Evolutionary conservation across 1,140 invertebrate genomes (phyloP).

Genomic region (Zaprionus nigranus): DNA sequence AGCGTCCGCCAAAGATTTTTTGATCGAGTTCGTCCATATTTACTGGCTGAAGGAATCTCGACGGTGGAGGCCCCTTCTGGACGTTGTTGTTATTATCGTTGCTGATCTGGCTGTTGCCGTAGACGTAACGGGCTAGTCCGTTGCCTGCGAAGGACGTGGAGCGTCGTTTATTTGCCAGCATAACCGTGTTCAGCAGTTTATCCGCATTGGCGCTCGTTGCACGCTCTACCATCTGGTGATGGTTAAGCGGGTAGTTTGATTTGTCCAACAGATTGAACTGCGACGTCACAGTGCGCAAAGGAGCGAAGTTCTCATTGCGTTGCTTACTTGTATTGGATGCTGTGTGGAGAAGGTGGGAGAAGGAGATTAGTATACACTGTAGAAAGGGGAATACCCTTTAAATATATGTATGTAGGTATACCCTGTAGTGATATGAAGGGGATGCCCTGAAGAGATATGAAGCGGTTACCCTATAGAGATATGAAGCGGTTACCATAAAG

Average conservation of each 20-base stretch:
- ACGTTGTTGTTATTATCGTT: neutral
- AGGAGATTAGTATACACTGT: neutral
- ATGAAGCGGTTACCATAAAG: too few relatives aligned
- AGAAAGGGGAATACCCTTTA: too few relatives aligned
- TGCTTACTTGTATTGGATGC: conserved; percentile 9
- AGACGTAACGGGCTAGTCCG: conserved; percentile 18
- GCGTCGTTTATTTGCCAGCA: conserved; percentile 54
- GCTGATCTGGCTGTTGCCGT: conserved; percentile 16
- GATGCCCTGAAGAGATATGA: too few relatives aligned
- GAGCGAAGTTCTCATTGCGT: conserved; percentile 37
- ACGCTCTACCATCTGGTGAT: conserved; percentile 50
- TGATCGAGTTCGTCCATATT: neutral
- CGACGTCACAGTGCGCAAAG: conserved; percentile 30
- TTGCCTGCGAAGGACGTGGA: conserved; percentile 49
- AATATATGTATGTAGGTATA: too few relatives aligned
- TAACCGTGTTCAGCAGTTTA: conserved; percentile 46
- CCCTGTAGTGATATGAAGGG: too few relatives aligned
- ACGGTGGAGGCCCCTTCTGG: neutral
- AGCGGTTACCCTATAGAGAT: too few relatives aligned
- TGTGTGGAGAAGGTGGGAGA: conserved; percentile 12
- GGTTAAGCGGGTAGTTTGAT: conserved; percentile 45
- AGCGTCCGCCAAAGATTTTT: conserved; percentile 28
- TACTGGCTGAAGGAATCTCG: neutral
- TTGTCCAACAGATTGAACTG: neutral
- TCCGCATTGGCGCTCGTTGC: conserved; percentile 13